Evolutionary conservation across 1,140 invertebrate species (phyloP).

Genomic region (Drosophila seguyi): DNA sequence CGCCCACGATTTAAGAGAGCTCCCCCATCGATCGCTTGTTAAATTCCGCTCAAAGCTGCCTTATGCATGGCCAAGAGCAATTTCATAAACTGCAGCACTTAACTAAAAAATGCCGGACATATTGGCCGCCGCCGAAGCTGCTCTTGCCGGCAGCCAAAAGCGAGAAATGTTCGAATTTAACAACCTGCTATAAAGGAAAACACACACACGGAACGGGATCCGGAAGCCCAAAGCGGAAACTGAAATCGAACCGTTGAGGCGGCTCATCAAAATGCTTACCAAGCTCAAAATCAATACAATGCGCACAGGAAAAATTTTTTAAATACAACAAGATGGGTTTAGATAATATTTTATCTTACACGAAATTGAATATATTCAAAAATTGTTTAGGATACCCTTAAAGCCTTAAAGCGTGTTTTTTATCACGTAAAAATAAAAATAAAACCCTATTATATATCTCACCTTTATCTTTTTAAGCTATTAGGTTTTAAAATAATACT

Average conservation of each 20-base stretch:
- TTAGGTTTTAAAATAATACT: background rate
- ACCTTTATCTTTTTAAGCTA: background rate
- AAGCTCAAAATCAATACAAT: constrained; percentile 62
- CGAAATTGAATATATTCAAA: background rate
- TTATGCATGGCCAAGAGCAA: constrained; percentile 16
- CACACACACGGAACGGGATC: constrained; percentile 1
- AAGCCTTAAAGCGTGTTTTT: background rate
- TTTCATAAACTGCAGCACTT: constrained; percentile 56
- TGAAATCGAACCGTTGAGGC: constrained; percentile 27
- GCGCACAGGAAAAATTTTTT: constrained; percentile 9
- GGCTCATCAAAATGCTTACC: constrained; percentile 49
- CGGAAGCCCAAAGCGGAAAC: constrained; percentile 17
- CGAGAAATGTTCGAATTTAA: constrained; percentile 43
- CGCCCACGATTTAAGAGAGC: background rate
- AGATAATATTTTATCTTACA: background rate
- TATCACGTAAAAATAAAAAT: background rate
- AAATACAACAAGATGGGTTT: background rate
- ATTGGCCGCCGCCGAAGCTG: constrained; percentile 5
- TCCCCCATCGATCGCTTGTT: constrained; percentile 13
- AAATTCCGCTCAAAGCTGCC: constrained; percentile 32
- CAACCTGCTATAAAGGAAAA: constrained; percentile 53
- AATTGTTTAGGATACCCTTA: background rate
- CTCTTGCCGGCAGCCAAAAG: constrained; percentile 10
- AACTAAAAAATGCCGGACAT: constrained; percentile 42
- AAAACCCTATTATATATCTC: too few relatives aligned